phyloP scores from a whole-genome alignment of 2,888 invertebrate genomes.

The Hymenopus coronatus region DNA sequence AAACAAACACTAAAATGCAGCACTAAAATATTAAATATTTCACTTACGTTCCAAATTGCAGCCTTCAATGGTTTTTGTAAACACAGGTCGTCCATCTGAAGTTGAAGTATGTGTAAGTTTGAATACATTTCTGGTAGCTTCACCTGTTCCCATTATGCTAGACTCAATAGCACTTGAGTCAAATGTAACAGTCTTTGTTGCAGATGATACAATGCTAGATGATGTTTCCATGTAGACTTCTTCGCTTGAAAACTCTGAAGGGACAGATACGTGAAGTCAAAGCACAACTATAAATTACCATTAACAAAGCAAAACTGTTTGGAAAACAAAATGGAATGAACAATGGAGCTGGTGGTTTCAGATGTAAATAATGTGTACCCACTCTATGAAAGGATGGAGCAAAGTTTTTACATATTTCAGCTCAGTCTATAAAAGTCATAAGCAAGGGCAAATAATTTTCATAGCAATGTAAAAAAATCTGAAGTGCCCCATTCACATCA shows the following conservation, averaged over 20 bases:
- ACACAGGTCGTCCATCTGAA: constrained; percentile 56
- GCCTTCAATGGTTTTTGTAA: constrained; percentile 72
- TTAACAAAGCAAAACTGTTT: not conserved
- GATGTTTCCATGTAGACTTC: constrained; percentile 25
- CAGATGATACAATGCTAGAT: constrained; percentile 33
- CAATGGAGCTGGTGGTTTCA: not conserved
- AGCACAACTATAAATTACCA: not conserved
- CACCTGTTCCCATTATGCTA: constrained; percentile 37
- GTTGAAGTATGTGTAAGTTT: constrained; percentile 21
- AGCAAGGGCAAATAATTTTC: not conserved
- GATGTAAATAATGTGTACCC: not conserved
- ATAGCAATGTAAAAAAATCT: no score
- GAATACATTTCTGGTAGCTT: constrained; percentile 7
- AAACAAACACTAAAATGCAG: no score
- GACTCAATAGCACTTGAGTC: constrained; percentile 38
- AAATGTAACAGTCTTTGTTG: constrained; percentile 35
- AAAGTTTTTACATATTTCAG: not conserved
- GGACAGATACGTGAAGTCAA: not conserved
- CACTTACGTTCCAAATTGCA: constrained; percentile 45
- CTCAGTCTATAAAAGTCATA: not conserved
- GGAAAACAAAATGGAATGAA: not conserved
- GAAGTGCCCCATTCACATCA: no score
- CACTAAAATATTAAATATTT: not conserved
- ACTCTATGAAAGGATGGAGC: not conserved
- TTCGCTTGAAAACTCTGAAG: constrained; percentile 22